Evolutionary conservation across 2,888 invertebrate genomes (phyloP).

Genomic region (Heliothis peltigera): DNA sequence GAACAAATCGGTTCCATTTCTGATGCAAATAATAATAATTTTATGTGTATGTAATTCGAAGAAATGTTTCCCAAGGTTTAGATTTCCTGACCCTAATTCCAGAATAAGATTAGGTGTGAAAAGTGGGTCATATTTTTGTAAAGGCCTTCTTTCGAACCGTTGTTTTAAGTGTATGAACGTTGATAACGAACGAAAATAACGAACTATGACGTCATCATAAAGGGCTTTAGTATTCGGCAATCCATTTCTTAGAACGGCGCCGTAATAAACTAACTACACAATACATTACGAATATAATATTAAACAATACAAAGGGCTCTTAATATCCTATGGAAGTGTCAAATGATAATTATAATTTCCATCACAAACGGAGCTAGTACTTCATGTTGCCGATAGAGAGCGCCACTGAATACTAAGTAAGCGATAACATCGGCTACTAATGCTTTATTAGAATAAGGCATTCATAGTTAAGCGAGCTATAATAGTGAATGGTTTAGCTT

Average conservation of each 20-base stretch:
- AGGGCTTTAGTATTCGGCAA: slow-evolving; percentile 42
- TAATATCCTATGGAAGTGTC: slow-evolving; percentile 77
- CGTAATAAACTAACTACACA: slow-evolving; percentile 37
- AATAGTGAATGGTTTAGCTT: slow-evolving; percentile 39
- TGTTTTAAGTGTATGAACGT: no score
- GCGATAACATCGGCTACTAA: slow-evolving; percentile 79
- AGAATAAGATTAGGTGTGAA: no score
- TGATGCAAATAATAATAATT: slow-evolving; percentile 5
- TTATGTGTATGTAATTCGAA: no score
- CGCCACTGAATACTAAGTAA: slow-evolving; percentile 79
- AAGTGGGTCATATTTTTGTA: no score
- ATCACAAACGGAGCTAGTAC: slow-evolving; percentile 80
- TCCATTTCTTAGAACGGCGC: slow-evolving; percentile 35
- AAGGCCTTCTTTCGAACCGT: no score
- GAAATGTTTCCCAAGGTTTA: no score
- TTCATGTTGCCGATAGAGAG: slow-evolving; percentile 78
- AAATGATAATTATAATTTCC: slow-evolving; percentile 83
- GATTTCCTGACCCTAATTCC: no score
- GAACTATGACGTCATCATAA: slow-evolving; percentile 7
- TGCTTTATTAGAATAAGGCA: slow-evolving; percentile 66
- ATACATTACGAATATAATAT: slow-evolving; percentile 54
- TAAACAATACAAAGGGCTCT: slow-evolving; percentile 69
- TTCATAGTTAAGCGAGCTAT: slow-evolving; percentile 18
- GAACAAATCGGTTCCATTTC: slow-evolving; percentile 25
- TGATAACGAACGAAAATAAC: background rate